These are phyloP conservation scores for Drosophila varians DNA, from an alignment of 1,140 invertebrate genomes.

Conservation along the genomic window DNA sequence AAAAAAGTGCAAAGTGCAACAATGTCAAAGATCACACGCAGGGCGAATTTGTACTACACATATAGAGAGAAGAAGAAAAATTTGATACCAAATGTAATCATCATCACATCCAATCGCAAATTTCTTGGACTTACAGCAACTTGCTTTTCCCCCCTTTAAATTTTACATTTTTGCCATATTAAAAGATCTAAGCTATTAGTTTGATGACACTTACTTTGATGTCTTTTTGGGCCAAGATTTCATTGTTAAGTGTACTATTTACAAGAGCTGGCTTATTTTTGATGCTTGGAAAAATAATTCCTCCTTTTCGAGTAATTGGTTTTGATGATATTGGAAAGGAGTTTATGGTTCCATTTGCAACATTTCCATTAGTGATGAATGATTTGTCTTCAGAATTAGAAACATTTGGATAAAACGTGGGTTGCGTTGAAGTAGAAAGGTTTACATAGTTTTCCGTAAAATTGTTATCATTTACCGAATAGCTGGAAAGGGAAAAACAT, in stretches of 20 bases:
- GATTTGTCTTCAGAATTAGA: constrained; percentile 56
- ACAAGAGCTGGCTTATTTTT: constrained; percentile 94
- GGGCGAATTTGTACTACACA: too few relatives aligned
- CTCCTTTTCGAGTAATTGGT: constrained; percentile 86
- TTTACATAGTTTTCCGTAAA: constrained; percentile 77
- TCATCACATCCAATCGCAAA: too few relatives aligned
- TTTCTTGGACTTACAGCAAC: too few relatives aligned
- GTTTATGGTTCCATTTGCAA: constrained; percentile 23
- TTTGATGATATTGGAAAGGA: constrained; percentile 52
- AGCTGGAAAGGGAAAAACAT: constrained; percentile 43
- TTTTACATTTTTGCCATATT: not conserved
- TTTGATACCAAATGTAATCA: too few relatives aligned
- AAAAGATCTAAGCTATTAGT: not conserved
- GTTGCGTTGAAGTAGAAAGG: constrained; percentile 24
- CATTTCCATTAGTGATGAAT: constrained; percentile 14
- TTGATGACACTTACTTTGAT: constrained; percentile 88
- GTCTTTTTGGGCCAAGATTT: constrained; percentile 89
- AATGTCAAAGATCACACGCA: too few relatives aligned
- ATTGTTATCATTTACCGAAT: constrained; percentile 67
- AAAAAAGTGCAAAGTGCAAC: too few relatives aligned
- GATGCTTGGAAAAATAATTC: constrained; percentile 94
- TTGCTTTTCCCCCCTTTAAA: too few relatives aligned
- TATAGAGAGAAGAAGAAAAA: too few relatives aligned
- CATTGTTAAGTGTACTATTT: constrained; percentile 91
- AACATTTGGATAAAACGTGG: constrained; percentile 45